Base-by-base conservation (phyloP, 1,140 invertebrate species). In the Psix sp. region DNA sequence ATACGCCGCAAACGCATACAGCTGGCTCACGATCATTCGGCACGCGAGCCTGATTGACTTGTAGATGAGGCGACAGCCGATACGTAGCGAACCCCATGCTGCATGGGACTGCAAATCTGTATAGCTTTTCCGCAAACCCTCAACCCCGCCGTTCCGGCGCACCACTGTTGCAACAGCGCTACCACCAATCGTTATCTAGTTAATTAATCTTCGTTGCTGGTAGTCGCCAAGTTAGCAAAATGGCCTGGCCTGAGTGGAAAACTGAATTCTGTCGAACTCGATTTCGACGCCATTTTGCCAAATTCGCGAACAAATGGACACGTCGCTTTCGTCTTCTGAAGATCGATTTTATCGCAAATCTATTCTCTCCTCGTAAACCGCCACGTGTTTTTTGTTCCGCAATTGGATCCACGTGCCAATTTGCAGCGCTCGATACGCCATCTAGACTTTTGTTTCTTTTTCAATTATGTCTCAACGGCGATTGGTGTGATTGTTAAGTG, bases 1-100 rank as follows among this genome's bases (percentile, higher is more conserved):
- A 46, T 43, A 45, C 39, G 43, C 17, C 24, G 59, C 33, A 40
- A 42, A 36, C 66, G 49, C 40, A 15, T 63, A 65, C 51, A 68
- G 68, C 49, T 59, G 71, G 48, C 38, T 82, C 78, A 85, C 81
- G 82, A 82, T 80, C 82, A 46, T 39, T 54, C 52, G 75, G 78
- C 85, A 87, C 85, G 85, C 85, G 77, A 87, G 78, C 78, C 80
- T 84, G 84, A 87, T 87, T 87, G 85, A 86, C 84, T 87, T 87
- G 85, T 87, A 87, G 85, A 87, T 87, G 85, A 87, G 84, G 81
- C 81, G 82, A 86, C 82, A 85, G 82, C 84, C 84, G 82, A 86
- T 86, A 82, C 77, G 45, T 39, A 43, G 39, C 38, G 35, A 51
- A 74, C 54, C 59, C 52, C 49, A 62, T 70, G 33, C 31, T 66